Evolutionary conservation across 1,140 invertebrate genomes (phyloP).

Genomic region (Drosophila bipectinata): DNA sequence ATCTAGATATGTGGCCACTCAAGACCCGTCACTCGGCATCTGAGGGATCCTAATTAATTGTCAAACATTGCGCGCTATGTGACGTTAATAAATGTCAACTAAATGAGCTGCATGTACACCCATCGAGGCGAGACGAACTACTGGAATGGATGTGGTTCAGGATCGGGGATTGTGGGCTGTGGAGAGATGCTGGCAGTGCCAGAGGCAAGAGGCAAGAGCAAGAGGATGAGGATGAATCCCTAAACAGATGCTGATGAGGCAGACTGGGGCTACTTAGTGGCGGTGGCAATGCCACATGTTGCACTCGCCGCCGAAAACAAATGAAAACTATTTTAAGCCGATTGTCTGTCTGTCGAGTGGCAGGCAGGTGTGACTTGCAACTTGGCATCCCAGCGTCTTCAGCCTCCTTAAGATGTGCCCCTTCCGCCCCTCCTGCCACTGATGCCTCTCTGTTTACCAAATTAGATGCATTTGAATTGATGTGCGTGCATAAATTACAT

Average conservation of each 20-base stretch:
- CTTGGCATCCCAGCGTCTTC: conserved; percentile 2
- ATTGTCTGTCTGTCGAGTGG: conserved; percentile 40
- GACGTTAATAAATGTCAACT: conserved; percentile 82
- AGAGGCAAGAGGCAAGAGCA: background rate
- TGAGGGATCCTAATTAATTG: conserved; percentile 73
- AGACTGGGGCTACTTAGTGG: conserved; percentile 65
- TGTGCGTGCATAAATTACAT: conserved; percentile 80
- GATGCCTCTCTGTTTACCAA: conserved; percentile 65
- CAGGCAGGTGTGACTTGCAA: conserved; percentile 38
- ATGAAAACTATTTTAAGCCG: conserved; percentile 79
- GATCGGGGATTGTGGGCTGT: background rate
- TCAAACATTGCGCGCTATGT: conserved; percentile 79
- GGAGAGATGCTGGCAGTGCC: background rate
- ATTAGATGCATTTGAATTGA: conserved; percentile 81
- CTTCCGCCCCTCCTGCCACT: background rate
- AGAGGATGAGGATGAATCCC: conserved; percentile 6
- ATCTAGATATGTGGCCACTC: conserved; percentile 4
- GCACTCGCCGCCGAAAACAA: conserved; percentile 62
- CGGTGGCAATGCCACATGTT: conserved; percentile 79
- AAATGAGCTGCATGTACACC: conserved; percentile 77
- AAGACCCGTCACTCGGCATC: conserved; percentile 53
- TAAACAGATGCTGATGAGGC: conserved; percentile 43
- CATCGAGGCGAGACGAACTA: conserved; percentile 46
- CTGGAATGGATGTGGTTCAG: conserved; percentile 35
- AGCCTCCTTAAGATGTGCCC: background rate